Conservation (phyloP, 2,113 vertebrate species). For the Lates calcarifer region DNA sequence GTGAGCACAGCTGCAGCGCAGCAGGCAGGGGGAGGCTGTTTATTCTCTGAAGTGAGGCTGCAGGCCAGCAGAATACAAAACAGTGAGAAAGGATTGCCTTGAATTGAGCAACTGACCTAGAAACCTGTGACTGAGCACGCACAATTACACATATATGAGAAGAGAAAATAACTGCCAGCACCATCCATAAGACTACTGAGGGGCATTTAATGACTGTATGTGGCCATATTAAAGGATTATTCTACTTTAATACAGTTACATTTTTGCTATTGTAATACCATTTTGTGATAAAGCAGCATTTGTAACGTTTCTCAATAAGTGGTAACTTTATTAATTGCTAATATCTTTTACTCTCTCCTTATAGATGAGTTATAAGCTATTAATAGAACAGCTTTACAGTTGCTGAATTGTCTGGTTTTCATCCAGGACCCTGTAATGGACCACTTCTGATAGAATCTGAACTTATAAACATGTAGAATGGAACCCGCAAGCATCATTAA, state of each 20-base stretch:
- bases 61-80: conserved; percentile 54
- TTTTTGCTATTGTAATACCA: too few relatives aligned
- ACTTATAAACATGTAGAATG: too few relatives aligned
- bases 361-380: too few relatives aligned
- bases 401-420: too few relatives aligned
- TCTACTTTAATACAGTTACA: neutral
- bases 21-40: conserved; percentile 58
- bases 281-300: too few relatives aligned
- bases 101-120: conserved; percentile 45
- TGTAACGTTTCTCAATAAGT: too few relatives aligned
- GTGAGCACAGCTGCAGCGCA: conserved; percentile 60
- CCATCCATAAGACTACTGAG: neutral
- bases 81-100: neutral
- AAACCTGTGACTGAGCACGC: conserved; percentile 48
- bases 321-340: too few relatives aligned
- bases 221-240: neutral
- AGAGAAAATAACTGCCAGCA: neutral
- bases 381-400: too few relatives aligned
- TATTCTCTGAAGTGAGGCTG: conserved; percentile 45
- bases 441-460: too few relatives aligned
- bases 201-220: neutral
- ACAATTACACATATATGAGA: neutral
- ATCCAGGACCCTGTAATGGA: too few relatives aligned
- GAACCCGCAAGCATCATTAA: too few relatives aligned
- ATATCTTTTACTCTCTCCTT: too few relatives aligned